Percentiles rank a stretch among this genome's conserved stretches.
phyloP scores from a whole-genome alignment of 1,140 invertebrate species.

The Drosophila elegans region DNA sequence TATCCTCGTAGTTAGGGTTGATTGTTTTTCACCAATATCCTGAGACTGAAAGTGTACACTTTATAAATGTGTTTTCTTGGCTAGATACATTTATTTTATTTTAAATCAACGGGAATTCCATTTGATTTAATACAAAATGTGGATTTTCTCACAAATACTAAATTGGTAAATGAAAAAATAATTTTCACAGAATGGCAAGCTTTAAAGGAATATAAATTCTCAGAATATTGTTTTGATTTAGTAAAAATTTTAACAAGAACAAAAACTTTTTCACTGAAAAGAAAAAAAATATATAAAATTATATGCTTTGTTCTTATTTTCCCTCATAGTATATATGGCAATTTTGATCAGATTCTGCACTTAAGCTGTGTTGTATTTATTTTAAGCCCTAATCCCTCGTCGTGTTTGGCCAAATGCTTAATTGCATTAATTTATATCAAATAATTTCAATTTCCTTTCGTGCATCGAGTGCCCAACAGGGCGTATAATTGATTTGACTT shows the following conservation, averaged over 20 bases:
- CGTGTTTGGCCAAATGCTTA: slow-evolving; percentile 36
- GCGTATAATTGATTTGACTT: slow-evolving; percentile 80
- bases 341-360: not conserved
- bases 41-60: slow-evolving; percentile 15
- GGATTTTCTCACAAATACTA: not conserved
- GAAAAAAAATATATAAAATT: too few relatives aligned
- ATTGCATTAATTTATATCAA: slow-evolving; percentile 62
- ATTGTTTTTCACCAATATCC: slow-evolving; percentile 23
- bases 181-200: not conserved
- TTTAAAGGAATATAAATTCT: not conserved
- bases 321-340: too few relatives aligned
- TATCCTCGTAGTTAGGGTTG: slow-evolving; percentile 8
- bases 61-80: slow-evolving; percentile 34
- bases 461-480: slow-evolving; percentile 66
- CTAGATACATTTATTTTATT: slow-evolving; percentile 10
- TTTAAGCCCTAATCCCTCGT: slow-evolving; percentile 4
- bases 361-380: not conserved
- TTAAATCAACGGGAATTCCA: slow-evolving; percentile 8
- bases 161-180: not conserved
- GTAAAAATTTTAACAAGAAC: too few relatives aligned
- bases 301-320: too few relatives aligned
- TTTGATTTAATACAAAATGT: slow-evolving; percentile 4
- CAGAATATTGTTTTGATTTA: too few relatives aligned
- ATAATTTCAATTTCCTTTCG: slow-evolving; percentile 75
- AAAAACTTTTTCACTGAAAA: too few relatives aligned